Evolutionary conservation across 2,113 vertebrate genomes (phyloP).

Genomic region (Ancistrus triradiatus): DNA sequence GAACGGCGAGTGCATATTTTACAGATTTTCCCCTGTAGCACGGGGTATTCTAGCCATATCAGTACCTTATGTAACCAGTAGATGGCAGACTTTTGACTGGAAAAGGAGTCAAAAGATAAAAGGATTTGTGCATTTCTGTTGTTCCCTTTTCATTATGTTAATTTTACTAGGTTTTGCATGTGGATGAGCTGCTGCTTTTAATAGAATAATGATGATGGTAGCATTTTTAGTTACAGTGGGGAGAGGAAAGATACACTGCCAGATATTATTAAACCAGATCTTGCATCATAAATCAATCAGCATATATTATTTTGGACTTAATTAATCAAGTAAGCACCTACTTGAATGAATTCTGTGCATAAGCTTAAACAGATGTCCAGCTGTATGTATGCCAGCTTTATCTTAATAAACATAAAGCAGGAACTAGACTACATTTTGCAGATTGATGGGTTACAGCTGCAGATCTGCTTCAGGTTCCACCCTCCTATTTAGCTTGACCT

Average conservation of each 20-base stretch:
- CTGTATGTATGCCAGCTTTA: conserved; percentile 13
- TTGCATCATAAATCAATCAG: no score
- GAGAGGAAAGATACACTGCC: background rate
- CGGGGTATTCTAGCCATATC: background rate
- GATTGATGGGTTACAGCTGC: conserved; percentile 33
- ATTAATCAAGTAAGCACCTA: background rate
- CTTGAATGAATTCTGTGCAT: background rate
- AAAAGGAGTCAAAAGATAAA: background rate
- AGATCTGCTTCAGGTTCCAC: conserved; percentile 16
- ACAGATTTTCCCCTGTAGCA: background rate
- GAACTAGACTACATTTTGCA: conserved; percentile 1
- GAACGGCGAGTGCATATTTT: background rate
- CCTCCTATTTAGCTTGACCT: no score
- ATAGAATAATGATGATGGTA: background rate
- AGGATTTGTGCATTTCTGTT: background rate
- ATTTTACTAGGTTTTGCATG: conserved; percentile 2
- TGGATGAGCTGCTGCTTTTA: no score
- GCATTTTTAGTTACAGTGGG: background rate
- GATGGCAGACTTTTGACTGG: conserved; percentile 39
- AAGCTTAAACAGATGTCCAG: conserved; percentile 1
- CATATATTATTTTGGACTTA: background rate
- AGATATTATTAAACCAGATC: background rate
- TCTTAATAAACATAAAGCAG: conserved; percentile 7
- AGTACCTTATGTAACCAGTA: conserved; percentile 25
- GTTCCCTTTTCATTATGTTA: background rate